These are phyloP conservation scores for Zophobas morio DNA, from an alignment of 1,140 invertebrate genomes.

Conservation along the genomic window DNA sequence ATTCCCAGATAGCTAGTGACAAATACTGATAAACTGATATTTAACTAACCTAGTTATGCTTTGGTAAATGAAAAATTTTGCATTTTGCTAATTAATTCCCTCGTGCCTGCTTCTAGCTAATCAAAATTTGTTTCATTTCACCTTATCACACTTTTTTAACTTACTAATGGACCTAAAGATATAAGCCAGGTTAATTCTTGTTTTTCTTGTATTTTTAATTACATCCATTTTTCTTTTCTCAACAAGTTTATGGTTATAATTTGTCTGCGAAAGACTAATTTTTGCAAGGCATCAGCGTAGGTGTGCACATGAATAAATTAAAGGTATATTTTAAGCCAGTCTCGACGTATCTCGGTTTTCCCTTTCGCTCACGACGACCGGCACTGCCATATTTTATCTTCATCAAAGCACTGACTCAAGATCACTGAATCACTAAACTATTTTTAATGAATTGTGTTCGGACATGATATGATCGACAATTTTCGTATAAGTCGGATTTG, in stretches of 20 bases:
- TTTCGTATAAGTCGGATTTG: constrained; percentile 3
- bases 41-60: too few species aligned
- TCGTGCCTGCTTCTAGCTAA: too few species aligned
- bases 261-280: neutral
- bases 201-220: neutral
- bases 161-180: too few species aligned
- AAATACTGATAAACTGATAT: too few species aligned
- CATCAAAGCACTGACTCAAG: neutral
- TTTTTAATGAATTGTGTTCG: neutral
- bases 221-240: neutral
- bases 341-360: neutral
- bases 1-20: too few species aligned
- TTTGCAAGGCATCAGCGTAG: constrained; percentile 4
- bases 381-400: neutral
- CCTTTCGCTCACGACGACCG: neutral
- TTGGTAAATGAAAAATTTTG: too few species aligned
- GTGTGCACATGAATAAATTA: constrained; percentile 13
- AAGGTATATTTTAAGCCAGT: neutral
- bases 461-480: neutral
- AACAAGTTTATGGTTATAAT: neutral
- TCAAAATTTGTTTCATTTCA: too few species aligned
- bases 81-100: too few species aligned
- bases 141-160: too few species aligned
- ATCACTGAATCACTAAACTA: constrained; percentile 15
- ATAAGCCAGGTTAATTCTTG: neutral